phyloP scores from a whole-genome alignment of 2,888 invertebrate genomes.

The Eretmocerus hayati region DNA sequence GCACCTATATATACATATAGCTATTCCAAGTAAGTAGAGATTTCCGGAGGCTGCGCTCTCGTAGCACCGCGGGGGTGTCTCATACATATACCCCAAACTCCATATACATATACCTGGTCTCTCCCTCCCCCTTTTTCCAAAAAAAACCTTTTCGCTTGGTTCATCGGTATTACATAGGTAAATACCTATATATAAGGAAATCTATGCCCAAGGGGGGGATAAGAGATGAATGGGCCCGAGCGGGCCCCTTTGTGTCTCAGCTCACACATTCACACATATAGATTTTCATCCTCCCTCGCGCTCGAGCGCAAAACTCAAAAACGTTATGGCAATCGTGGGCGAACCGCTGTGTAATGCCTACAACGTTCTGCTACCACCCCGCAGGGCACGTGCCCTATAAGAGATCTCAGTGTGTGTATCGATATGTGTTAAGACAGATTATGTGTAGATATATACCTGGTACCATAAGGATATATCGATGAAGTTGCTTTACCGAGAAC shows the following conservation, averaged over 20 bases:
- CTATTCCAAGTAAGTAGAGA: conserved; percentile 43
- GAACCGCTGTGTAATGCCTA: conserved; percentile 6
- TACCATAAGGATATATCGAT: no score
- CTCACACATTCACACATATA: no score
- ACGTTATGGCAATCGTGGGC: conserved; percentile 17
- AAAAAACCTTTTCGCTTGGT: conserved; percentile 34
- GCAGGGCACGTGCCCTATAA: not conserved
- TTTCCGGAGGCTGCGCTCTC: conserved; percentile 38
- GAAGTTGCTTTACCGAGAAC: no score
- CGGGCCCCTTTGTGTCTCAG: no score
- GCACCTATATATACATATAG: no score
- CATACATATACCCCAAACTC: conserved; percentile 3
- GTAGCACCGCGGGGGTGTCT: conserved; percentile 39
- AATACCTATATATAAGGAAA: no score
- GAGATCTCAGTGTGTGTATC: not conserved
- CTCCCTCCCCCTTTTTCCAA: conserved; percentile 27
- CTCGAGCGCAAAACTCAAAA: conserved; percentile 13
- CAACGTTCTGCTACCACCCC: not conserved
- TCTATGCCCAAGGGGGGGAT: no score
- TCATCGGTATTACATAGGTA: conserved; percentile 33
- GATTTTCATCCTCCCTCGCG: conserved; percentile 2
- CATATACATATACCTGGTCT: no score
- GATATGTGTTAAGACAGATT: no score
- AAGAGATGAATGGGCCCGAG: conserved; percentile 39
- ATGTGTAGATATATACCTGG: no score